phyloP scores from a whole-genome alignment of 2,888 invertebrate species.

The Luperina nickerlii region DNA sequence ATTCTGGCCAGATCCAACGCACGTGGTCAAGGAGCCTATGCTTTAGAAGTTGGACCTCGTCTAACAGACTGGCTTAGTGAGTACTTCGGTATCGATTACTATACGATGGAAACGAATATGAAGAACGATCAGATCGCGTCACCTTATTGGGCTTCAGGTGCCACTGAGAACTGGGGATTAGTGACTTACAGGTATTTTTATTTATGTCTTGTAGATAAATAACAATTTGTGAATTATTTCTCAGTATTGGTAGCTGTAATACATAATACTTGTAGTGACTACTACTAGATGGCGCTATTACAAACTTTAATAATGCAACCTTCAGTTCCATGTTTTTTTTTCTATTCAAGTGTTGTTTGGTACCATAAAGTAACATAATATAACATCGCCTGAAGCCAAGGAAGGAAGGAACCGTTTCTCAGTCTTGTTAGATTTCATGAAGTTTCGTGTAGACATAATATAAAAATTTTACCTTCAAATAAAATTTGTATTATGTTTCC shows the following conservation, averaged over 20 bases:
- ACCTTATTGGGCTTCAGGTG: slow-evolving; percentile 88
- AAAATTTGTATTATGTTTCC: no score
- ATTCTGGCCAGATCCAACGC: slow-evolving; percentile 84
- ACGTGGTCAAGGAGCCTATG: slow-evolving; percentile 82
- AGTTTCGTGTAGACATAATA: no score
- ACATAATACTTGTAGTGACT: no score
- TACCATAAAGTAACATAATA: not conserved
- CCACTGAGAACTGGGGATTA: slow-evolving; percentile 88
- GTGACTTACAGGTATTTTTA: slow-evolving; percentile 83
- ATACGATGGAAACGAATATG: slow-evolving; percentile 79
- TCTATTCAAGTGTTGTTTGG: not conserved
- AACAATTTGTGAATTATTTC: not conserved
- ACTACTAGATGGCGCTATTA: slow-evolving; percentile 16
- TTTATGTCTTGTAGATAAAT: no score
- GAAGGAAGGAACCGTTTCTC: no score
- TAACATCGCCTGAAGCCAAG: not conserved
- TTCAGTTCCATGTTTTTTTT: not conserved
- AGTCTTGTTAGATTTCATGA: no score
- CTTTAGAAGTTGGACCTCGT: slow-evolving; percentile 84
- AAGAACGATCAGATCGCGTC: slow-evolving; percentile 88
- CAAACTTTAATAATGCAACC: not conserved
- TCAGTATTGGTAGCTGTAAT: no score
- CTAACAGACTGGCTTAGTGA: slow-evolving; percentile 83
- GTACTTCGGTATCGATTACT: slow-evolving; percentile 83
- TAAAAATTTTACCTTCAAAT: no score